Base-by-base conservation (phyloP, 1,140 invertebrate genomes). In the Yoshiicerus persimilis region DNA sequence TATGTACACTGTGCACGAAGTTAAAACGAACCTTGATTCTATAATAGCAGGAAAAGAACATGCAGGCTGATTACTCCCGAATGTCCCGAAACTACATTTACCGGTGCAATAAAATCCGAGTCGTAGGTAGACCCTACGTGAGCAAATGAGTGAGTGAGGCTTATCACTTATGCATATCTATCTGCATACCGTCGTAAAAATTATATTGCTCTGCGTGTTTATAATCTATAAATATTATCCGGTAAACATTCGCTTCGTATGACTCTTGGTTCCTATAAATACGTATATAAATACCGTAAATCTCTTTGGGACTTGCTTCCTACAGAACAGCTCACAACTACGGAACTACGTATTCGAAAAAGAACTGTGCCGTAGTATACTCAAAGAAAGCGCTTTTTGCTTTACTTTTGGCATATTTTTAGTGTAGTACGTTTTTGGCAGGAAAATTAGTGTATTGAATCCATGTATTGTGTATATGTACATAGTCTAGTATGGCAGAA, bases 211-310 rank as follows among this genome's bases (percentile, higher is more conserved):
- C 32, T 80, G 75, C 75, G 75, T 80, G 75, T 80, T 80, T 34
- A 80, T 80, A 80, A 80, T 80, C 75, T 80, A 80, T 80, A 80
- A 80, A 80, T 80, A 80, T 80, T 80, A 32, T 34, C 16, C 75
- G 13, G 32, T 80, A 80, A 80, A 80, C 75, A 80, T 80, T 80
- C 23, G 34, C 27, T 30, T 56, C 47, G 13, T 39, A 39, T 39
- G 38, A 13, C 38, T 39, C 38, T n/a, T n/a, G n/a, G n/a, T n/a
- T n/a, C n/a, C n/a, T 56, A 27, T 13, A 70, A 27, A 70, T 10
- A 70, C 23, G 10, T 25, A 2, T 30, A 27, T 66, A 66, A 6
- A n/a, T 11, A 13, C 6, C 9, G 38, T 56, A 56, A 56, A 56
- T 56, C 47, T 56, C 41, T 16, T 5, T n/a, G n/a, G n/a, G n/a